Evolutionary conservation across 1,140 invertebrate species (phyloP), one percentile per base, ranked within the genome.

Genomic region (Drosophila takahashii): DNA sequence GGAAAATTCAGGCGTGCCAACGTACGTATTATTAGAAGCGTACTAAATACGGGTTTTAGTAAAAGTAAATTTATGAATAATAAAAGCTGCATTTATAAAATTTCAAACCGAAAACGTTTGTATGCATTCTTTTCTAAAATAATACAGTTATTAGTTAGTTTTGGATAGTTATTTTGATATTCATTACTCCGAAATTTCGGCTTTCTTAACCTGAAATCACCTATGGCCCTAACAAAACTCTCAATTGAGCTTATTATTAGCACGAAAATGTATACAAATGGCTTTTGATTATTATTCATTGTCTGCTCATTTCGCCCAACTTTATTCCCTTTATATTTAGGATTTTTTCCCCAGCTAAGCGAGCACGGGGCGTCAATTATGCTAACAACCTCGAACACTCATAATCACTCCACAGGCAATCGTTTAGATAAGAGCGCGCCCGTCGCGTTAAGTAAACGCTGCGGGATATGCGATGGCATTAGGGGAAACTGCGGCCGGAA

Each of bases 371-470:
- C 84, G 84, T 87, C 84, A 87, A 87, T 87, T 87, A 87, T 87
- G 84, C 84, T 87, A 87, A 87, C 84, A 87, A 87, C 76, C 84
- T 86, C 76, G 77, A 83, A 87, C 85, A 89, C 84, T 87, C 84
- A 87, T 87, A 87, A 87, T 87, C 84, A 87, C 84, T 87, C 84
- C 84, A 87, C 84, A 89, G 84, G 86, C 84, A 87, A 89, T 84
- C 84, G 84, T 87, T 87, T 87, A 87, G 84, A 87, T 87, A 87
- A 87, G 84, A 75, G 69, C 50, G 51, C 58, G 72, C 48, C 62
- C 62, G 78, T 69, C 78, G 81, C 81, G 81, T 86, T 89, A 89
- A 83, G 84, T 45, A 77, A 87, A 89, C 84, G 84, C 84, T 87
- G 84, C 84, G 72, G 84, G 84, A 87, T 84, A 87, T 84, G 78